Base-by-base conservation (phyloP, 2,797 vertebrate species). In the Etheostoma nigrum region DNA sequence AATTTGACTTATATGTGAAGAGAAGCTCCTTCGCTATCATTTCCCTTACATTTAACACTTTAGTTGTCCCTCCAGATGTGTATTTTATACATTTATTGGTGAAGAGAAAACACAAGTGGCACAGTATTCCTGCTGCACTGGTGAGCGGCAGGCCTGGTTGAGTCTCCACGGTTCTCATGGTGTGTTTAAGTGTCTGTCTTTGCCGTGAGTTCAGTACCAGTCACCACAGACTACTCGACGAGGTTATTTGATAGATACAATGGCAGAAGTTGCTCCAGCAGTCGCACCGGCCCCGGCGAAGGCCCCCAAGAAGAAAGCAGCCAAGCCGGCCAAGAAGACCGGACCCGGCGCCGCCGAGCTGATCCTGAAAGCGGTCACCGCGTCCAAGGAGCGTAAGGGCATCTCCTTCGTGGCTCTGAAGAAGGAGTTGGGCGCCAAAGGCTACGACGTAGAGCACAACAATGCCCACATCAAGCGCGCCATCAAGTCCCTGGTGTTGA, bases 121-220 rank as follows among this genome's bases (percentile, higher is more conserved):
- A 1, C 7, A 0, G 1, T n/a, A 3, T 62, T 48, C 12, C 9
- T 2, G 63, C 27, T 1, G 54, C 53, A 0, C 4, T 1, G 16
- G 4, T 0, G 40, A 42, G 55, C 16, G 1, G 55, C 23, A 0
- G 54, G 18, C 12, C 1, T 25, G 9, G 45, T 67, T 85, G 68
- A 85, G 60, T 82, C 83, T 85, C 69, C 69, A 76, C 72, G 79
- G 83, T 85, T 73, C 83, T 79, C 83, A 79, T 67, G 76, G 0
- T 58, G 79, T 70, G 73, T 86, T 82, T 79, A 82, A 61, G 47
- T 45, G 0, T 54, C 69, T 1, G 2, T 33, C 48, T 15, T 2
- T 1, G 48, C 23, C 0, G 44, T 0, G 4, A 2, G 1, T 15
- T 2, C 1, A 0, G 8, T 5, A 53, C 19, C 51, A 51, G 6